A percentile compares a stretch with the other conserved stretches of the same genome.
Evolutionary conservation across 2,888 invertebrate genomes (phyloP).

Genomic region (Auanema sp.): DNA sequence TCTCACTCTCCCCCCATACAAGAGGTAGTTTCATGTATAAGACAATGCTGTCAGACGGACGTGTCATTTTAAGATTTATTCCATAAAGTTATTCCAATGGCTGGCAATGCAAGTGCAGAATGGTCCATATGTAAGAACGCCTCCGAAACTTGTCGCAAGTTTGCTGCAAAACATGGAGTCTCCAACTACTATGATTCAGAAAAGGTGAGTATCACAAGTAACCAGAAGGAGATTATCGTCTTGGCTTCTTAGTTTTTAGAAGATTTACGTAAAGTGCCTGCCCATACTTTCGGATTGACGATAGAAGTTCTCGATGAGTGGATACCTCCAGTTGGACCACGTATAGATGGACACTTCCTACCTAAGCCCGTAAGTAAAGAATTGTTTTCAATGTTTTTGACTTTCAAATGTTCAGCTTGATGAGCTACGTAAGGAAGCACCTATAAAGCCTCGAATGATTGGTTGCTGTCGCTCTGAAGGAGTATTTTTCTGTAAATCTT

Average conservation of each 20-base stretch:
- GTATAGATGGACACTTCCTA: slow-evolving; percentile 29
- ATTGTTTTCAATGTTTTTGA: not conserved
- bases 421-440: slow-evolving; percentile 30
- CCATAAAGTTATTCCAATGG: slow-evolving; percentile 28
- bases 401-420: slow-evolving; percentile 4
- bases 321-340: slow-evolving; percentile 8
- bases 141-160: slow-evolving; percentile 6
- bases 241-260: slow-evolving; percentile 22
- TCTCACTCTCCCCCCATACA: slow-evolving; percentile 40
- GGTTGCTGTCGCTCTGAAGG: slow-evolving; percentile 36
- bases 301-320: slow-evolving; percentile 15
- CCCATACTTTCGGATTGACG: slow-evolving; percentile 26
- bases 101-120: slow-evolving; percentile 11
- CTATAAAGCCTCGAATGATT: slow-evolving; percentile 33
- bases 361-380: slow-evolving; percentile 16
- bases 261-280: slow-evolving; percentile 29
- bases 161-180: slow-evolving; percentile 12
- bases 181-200: slow-evolving; percentile 4
- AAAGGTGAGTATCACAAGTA: not conserved
- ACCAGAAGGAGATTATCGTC: slow-evolving; percentile 1
- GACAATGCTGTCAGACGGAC: not conserved
- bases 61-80: slow-evolving; percentile 42
- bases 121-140: slow-evolving; percentile 1
- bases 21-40: slow-evolving; percentile 21
- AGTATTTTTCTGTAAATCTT: slow-evolving; percentile 17